These are phyloP conservation scores for Cylindroiulus punctatus DNA, from an alignment of 2,888 invertebrate species.

Conservation along the genomic window DNA sequence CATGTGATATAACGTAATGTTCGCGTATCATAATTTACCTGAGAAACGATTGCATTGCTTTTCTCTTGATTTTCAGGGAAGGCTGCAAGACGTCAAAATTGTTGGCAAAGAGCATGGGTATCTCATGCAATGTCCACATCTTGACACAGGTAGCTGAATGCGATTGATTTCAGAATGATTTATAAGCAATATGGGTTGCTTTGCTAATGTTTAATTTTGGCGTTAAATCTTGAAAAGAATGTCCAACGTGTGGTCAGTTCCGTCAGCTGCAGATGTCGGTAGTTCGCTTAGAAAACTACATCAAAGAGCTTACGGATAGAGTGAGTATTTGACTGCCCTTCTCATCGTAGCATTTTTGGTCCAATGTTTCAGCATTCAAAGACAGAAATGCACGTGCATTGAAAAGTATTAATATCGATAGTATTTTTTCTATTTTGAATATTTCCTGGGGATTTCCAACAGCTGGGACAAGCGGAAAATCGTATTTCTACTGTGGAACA, in stretches of 20 bases:
- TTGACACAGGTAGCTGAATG: conserved; percentile 72
- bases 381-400: background rate
- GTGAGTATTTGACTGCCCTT: conserved; percentile 68
- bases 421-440: conserved; percentile 37
- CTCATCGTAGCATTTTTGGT: background rate
- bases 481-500: conserved; percentile 82
- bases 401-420: background rate
- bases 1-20: too few relatives aligned
- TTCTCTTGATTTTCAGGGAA: conserved; percentile 74
- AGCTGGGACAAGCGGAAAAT: conserved; percentile 84
- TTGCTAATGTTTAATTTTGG: background rate
- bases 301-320: conserved; percentile 84
- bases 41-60: conserved; percentile 27
- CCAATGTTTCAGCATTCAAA: background rate
- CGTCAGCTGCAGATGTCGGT: conserved; percentile 84
- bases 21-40: too few relatives aligned
- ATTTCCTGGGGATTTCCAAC: conserved; percentile 60
- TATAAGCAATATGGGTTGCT: conserved; percentile 7
- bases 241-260: conserved; percentile 91
- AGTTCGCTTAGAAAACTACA: conserved; percentile 80
- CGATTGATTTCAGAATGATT: background rate
- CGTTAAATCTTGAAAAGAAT: conserved; percentile 68
- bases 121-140: conserved; percentile 84
- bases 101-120: conserved; percentile 87
- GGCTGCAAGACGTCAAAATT: conserved; percentile 86